These are phyloP conservation scores for Gobius niger DNA, from an alignment of 2,113 vertebrate species.

Conservation along the genomic window DNA sequence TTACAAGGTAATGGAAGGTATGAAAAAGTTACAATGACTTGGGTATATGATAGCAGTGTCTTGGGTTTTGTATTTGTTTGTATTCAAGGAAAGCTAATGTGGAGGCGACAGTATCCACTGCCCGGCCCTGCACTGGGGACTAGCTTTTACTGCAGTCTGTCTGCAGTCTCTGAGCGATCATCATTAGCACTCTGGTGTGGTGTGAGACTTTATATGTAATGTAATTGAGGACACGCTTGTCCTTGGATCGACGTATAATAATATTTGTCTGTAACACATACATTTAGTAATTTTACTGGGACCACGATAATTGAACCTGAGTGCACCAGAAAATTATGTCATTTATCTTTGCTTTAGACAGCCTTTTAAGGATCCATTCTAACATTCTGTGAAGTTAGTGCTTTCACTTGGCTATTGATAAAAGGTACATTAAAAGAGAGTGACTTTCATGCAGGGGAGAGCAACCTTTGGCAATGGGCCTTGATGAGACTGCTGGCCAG, in stretches of 20 bases:
- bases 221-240: constrained; percentile 39
- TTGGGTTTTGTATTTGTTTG: constrained; percentile 45
- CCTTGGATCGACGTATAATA: constrained; percentile 26
- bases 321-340: constrained; percentile 50
- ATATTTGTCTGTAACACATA: constrained; percentile 18
- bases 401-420: constrained; percentile 74
- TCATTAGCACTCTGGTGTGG: constrained; percentile 61
- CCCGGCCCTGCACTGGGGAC: constrained; percentile 64
- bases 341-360: constrained; percentile 56
- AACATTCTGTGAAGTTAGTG: constrained; percentile 63
- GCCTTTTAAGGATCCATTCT: constrained; percentile 39
- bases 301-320: constrained; percentile 35
- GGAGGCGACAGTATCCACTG: constrained; percentile 63
- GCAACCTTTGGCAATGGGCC: constrained; percentile 70
- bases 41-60: no score
- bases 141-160: constrained; percentile 67
- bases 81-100: constrained; percentile 47
- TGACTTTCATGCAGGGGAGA: constrained; percentile 74
- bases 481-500: constrained; percentile 71
- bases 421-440: constrained; percentile 71
- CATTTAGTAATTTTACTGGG: constrained; percentile 51
- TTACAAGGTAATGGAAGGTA: no score
- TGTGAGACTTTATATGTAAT: constrained; percentile 51
- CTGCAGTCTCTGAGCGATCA: constrained; percentile 61
- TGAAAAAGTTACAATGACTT: no score